Base-by-base conservation (phyloP, 1,140 invertebrate genomes). In the Anthonomus grandis region DNA sequence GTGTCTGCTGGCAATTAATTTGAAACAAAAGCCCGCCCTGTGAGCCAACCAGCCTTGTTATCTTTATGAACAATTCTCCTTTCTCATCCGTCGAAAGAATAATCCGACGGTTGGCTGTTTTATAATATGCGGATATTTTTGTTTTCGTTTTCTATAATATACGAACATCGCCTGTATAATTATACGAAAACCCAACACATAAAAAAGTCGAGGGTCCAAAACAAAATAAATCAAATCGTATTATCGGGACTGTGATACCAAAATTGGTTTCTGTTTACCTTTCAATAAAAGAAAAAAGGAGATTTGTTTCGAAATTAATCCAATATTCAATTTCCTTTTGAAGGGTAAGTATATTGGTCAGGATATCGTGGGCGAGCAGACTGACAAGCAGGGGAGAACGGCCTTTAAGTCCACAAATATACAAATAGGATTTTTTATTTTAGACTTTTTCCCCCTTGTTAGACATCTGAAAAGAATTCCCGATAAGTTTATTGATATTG, bases 401-500 rank as follows among this genome's bases (percentile, higher is more conserved):
- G 19, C 47, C 42, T 61, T 54, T 21, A 42, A 57, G 54, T 58
- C 60, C 21, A 47, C 41, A 52, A 34, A 59, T 62, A 57, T 62
- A 57, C 56, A 62, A 57, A 57, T 62, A 39, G 54, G 49, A 62
- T 44, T 62, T 62, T 56, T 62, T 54, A 39, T 51, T 56, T 58
- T 54, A 39, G 39, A 45, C n/a, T n/a, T 49, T 54, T 57, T 57
- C 50, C 60, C 59, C 56, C 52, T 57, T 49, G 52, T 57, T 50
- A 57, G 47, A 47, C 37, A 48, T 36, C 34, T 48, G 19, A 62
- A 62, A 58, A 47, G 51, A 58, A 62, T 62, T 62, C 58, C n/a
- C 60, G 58, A 62, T 62, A 62, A 62, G 44, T 45, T 62, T 62
- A 54, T 62, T 62, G 60, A 62, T 62, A 62, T 50, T 27, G 44